phyloP scores from a whole-genome alignment of 1,140 invertebrate genomes.

The Zaprionus inermis region DNA sequence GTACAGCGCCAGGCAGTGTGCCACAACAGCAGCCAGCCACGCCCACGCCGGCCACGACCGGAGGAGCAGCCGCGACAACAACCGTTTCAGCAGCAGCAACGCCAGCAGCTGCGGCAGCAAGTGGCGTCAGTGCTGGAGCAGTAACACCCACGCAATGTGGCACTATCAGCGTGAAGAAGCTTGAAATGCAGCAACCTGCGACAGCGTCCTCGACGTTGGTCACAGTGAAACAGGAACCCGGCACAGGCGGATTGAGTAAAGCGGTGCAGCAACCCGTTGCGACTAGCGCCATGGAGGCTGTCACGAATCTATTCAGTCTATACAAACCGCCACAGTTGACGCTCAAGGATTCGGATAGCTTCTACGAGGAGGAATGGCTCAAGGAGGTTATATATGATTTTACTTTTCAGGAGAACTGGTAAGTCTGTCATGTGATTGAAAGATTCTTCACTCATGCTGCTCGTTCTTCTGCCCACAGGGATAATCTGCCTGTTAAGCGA shows the following conservation, averaged over 20 bases:
- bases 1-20: constrained; percentile 57
- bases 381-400: constrained; percentile 95
- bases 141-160: constrained; percentile 47
- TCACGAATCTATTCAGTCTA: constrained; percentile 71
- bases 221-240: constrained; percentile 64
- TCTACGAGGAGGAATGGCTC: constrained; percentile 91
- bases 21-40: constrained; percentile 65
- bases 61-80: not conserved
- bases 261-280: constrained; percentile 4
- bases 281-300: constrained; percentile 59
- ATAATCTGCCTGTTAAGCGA: constrained; percentile 94
- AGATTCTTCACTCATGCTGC: constrained; percentile 2
- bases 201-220: constrained; percentile 6
- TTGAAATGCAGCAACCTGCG: constrained; percentile 63
- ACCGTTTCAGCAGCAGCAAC: constrained; percentile 5
- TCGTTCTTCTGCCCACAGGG: constrained; percentile 84
- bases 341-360: constrained; percentile 89
- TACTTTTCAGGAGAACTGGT: constrained; percentile 93
- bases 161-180: constrained; percentile 76
- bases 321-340: constrained; percentile 90
- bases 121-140: too few species aligned
- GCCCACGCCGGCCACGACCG: constrained; percentile 34
- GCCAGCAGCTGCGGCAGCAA: constrained; percentile 1
- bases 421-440: constrained; percentile 64
- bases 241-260: constrained; percentile 5